Percentiles rank a stretch among this genome's conserved stretches.
Conservation (phyloP, 2,888 invertebrate species). For the Coenonympha glycerion region DNA sequence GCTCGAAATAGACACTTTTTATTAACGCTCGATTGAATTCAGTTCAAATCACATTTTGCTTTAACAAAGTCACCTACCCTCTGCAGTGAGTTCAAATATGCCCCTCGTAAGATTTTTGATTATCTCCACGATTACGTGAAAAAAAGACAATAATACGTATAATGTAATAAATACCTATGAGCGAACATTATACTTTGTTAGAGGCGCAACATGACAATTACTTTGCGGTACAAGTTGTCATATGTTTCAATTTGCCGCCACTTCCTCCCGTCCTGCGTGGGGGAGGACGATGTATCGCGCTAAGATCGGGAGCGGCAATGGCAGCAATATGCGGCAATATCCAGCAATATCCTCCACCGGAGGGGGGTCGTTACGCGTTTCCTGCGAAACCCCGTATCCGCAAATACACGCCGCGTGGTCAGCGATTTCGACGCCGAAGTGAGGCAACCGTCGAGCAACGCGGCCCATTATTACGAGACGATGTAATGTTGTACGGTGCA, state of each 20-base stretch:
- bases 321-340: conserved; percentile 47
- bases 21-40: too few relatives aligned
- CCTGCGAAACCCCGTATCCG: conserved; percentile 55
- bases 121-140: too few relatives aligned
- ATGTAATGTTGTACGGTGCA: too few relatives aligned
- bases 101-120: too few relatives aligned
- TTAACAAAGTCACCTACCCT: too few relatives aligned
- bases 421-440: conserved; percentile 45
- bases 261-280: conserved; percentile 56
- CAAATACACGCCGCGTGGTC: conserved; percentile 35
- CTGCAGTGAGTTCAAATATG: too few relatives aligned
- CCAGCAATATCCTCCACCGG: conserved; percentile 51
- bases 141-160: too few relatives aligned
- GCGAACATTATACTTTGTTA: too few relatives aligned
- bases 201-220: too few relatives aligned
- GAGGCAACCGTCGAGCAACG: conserved; percentile 48
- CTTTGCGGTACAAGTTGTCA: conserved; percentile 36
- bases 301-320: conserved; percentile 50
- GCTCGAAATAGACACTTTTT: too few relatives aligned
- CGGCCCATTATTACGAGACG: background rate
- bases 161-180: too few relatives aligned
- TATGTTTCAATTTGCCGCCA: conserved; percentile 51
- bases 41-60: too few relatives aligned
- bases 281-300: conserved; percentile 30
- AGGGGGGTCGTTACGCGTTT: conserved; percentile 55